These are phyloP conservation scores for Oriolus oriolus DNA, from an alignment of 2,113 vertebrate genomes.

Conservation along the genomic window DNA sequence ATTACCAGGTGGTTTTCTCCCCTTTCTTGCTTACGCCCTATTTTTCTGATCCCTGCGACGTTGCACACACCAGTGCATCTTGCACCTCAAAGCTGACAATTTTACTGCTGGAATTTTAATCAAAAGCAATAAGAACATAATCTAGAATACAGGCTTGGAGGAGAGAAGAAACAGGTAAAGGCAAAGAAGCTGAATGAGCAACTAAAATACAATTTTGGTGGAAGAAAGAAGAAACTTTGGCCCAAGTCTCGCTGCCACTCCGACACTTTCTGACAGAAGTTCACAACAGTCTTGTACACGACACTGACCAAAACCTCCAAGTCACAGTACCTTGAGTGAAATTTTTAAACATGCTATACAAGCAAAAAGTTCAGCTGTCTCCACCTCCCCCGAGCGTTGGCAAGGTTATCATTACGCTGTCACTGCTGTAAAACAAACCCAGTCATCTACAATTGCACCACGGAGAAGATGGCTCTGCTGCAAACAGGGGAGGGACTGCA, in stretches of 20 bases:
- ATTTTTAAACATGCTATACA: not conserved
- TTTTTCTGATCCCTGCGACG: not conserved
- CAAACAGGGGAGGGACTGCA: not conserved
- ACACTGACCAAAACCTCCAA: not conserved
- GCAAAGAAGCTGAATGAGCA: not conserved
- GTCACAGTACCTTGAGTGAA: not conserved
- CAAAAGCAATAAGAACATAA: not conserved
- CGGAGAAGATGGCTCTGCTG: not conserved
- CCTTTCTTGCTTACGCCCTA: not conserved
- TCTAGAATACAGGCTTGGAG: not conserved
- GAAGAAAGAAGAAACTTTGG: not conserved
- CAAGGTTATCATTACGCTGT: not conserved
- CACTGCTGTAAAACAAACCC: slow-evolving; percentile 2
- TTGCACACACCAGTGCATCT: rapidly evolving
- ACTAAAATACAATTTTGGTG: not conserved
- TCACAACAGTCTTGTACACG: not conserved
- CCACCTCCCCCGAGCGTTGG: not conserved
- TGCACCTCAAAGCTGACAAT: not conserved
- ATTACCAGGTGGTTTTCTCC: not conserved
- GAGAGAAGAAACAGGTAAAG: not conserved
- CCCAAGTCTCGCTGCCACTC: rapidly evolving
- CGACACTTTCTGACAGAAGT: not conserved
- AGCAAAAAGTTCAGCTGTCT: not conserved
- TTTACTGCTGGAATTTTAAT: not conserved
- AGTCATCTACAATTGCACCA: slow-evolving; percentile 9